Evolutionary conservation across 2,113 vertebrate species (phyloP).

Genomic region (Trichomycterus rosablanca): DNA sequence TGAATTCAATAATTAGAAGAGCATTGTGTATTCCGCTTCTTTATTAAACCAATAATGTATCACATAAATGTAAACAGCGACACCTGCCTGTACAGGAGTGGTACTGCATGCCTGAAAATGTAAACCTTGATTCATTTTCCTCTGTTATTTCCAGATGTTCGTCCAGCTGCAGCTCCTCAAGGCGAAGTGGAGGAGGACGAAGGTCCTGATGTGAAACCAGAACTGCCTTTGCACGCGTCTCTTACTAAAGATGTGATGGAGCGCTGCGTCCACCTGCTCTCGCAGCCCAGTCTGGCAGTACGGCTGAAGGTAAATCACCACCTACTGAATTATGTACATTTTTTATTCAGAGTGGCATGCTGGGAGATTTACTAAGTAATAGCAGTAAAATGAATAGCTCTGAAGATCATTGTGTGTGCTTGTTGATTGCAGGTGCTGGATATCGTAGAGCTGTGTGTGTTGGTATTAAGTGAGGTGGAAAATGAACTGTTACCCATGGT

Average conservation of each 20-base stretch:
- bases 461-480: constrained; percentile 68
- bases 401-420: constrained; percentile 5
- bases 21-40: no score
- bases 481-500: constrained; percentile 85
- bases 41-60: no score
- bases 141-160: constrained; percentile 41
- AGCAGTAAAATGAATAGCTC: neutral
- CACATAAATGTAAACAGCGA: no score
- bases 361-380: no score
- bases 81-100: no score
- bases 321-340: no score
- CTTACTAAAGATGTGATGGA: constrained; percentile 81
- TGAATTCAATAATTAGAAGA: no score
- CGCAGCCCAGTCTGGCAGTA: constrained; percentile 70
- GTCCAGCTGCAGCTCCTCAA: constrained; percentile 41
- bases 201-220: constrained; percentile 56
- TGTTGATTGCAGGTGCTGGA: constrained; percentile 74
- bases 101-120: no score
- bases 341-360: no score
- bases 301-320: constrained; percentile 75
- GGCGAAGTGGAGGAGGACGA: constrained; percentile 23
- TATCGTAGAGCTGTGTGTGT: constrained; percentile 77
- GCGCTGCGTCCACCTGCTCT: constrained; percentile 82
- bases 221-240: constrained; percentile 70
- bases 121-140: no score